These are phyloP conservation scores for Cryptoprocta ferox DNA, from an alignment of 2,797 vertebrate species.

Conservation along the genomic window DNA sequence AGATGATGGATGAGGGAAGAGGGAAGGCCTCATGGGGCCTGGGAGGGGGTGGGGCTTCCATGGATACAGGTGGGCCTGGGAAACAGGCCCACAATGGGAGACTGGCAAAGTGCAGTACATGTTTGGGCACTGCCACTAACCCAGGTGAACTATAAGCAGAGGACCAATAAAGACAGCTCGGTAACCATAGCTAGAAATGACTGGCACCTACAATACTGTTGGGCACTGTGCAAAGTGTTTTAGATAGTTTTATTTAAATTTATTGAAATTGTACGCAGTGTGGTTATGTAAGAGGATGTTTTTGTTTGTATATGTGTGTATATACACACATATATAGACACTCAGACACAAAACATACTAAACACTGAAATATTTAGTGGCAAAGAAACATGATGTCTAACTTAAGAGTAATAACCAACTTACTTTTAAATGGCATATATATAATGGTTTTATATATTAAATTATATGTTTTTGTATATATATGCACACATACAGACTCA, in stretches of 20 bases:
- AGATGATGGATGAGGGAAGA: not conserved
- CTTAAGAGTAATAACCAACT: not conserved
- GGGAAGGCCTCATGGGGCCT: not conserved
- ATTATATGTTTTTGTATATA: not conserved
- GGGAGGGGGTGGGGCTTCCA: not conserved
- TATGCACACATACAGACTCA: not conserved
- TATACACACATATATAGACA: not conserved
- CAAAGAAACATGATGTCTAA: not conserved
- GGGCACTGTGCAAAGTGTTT: not conserved
- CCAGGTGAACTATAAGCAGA: not conserved
- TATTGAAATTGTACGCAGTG: not conserved
- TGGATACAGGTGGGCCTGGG: not conserved
- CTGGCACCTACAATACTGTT: not conserved
- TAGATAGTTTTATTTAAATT: not conserved
- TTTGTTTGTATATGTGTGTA: no score
- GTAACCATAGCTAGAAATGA: no score
- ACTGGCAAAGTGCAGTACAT: not conserved
- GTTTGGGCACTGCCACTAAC: not conserved
- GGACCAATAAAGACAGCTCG: not conserved
- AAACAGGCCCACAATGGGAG: fast-evolving
- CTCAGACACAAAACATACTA: not conserved
- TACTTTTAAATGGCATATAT: not conserved
- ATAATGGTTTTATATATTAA: not conserved
- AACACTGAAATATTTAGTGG: not conserved
- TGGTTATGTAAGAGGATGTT: not conserved